These are phyloP conservation scores for Noctua pronuba DNA, from an alignment of 2,888 invertebrate genomes.

Conservation along the genomic window DNA sequence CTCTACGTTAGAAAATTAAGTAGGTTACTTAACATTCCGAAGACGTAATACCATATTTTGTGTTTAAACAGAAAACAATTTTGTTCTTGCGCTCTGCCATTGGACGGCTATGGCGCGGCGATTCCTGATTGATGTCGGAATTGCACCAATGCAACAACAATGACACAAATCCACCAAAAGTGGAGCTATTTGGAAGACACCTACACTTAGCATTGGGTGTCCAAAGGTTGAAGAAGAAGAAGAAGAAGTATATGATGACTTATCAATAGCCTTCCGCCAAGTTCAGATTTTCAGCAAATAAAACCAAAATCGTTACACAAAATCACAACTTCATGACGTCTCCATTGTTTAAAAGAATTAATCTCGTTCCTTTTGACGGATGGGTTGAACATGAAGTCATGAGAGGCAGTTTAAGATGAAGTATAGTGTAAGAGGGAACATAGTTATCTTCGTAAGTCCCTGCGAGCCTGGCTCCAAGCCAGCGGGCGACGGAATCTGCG, in stretches of 20 bases:
- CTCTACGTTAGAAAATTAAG: neutral
- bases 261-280: neutral
- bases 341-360: slow-evolving; percentile 42
- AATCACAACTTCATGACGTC: neutral
- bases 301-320: neutral
- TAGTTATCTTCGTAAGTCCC: slow-evolving; percentile 60
- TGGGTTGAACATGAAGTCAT: slow-evolving; percentile 38
- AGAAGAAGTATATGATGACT: neutral
- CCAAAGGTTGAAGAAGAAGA: neutral
- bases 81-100: neutral
- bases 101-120: neutral
- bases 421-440: slow-evolving; percentile 59
- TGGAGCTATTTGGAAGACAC: neutral
- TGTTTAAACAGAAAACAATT: neutral
- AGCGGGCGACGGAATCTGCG: slow-evolving; percentile 58
- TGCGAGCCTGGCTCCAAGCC: slow-evolving; percentile 66
- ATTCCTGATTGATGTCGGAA: neutral
- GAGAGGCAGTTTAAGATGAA: slow-evolving; percentile 63
- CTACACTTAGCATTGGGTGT: neutral
- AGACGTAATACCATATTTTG: neutral
- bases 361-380: slow-evolving; percentile 48
- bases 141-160: neutral
- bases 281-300: neutral
- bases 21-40: neutral
- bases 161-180: neutral